Evolutionary conservation across 2,113 vertebrate genomes (phyloP), one percentile per base, ranked within the genome.

Genomic region (Ancistrus triradiatus): DNA sequence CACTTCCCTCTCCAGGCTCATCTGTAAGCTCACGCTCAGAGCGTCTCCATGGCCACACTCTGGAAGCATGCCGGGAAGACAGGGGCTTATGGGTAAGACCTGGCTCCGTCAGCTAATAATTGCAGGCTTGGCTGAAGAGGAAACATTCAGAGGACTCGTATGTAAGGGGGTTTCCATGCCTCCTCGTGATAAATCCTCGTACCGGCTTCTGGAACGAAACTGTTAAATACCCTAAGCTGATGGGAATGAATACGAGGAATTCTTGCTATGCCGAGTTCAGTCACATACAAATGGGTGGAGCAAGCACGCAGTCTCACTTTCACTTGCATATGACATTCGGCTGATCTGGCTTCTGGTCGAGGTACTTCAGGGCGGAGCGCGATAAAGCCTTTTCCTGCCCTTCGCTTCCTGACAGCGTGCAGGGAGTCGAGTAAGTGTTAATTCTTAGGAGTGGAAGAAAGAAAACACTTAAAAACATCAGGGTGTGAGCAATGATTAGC

Each of bases 241-340:
- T 60, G 49, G 37, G 25, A 63, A 40, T 47, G 44, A 40, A 57
- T 61, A 24, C 31, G 50, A 40, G 57, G 60, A 46, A 53, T 63
- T 72, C 59, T 8, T 50, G 53, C 7, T 35, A 37, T 59, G 55
- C 63, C n/a, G n/a, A n/a, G n/a, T 25, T 56, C 49, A 66, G 62
- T 60, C 46, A 13, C 46, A 22, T 52, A 6, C 43, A 66, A 44
- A 62, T 64, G 57, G 58, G 25, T 22, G 52, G 28, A 57, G 68
- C 62, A 35, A 58, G 63, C 40, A 66, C 14, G 51, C 18, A 19
- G 40, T 55, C 51, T 21, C 15, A 24, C 7, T 11, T n/a, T 18
- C 3, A 22, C 17, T 19, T 15, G 55, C 4, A 11, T 70, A 77
- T 79, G 83, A 77, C 42, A 70, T 76, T 81, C 83, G 78, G 81